phyloP scores from a whole-genome alignment of 2,888 invertebrate genomes.

The Agriotes lineatus region DNA sequence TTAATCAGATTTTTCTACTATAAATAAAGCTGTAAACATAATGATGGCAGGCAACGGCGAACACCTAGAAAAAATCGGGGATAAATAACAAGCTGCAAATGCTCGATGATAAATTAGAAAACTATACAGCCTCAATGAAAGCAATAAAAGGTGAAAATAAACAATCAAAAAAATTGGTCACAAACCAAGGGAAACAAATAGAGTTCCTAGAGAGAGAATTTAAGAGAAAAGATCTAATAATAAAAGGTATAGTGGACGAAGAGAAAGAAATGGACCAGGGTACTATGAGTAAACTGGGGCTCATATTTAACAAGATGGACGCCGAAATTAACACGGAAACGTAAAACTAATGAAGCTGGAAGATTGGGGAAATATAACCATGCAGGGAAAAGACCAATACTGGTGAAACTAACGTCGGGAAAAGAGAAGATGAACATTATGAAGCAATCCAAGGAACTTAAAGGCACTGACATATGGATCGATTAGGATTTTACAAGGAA shows the following conservation, averaged over 20 bases:
- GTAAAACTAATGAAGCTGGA: no score
- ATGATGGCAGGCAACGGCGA: no score
- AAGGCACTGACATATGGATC: slow-evolving; percentile 8
- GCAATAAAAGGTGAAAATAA: slow-evolving; percentile 9
- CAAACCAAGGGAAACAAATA: slow-evolving; percentile 1
- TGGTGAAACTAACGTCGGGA: slow-evolving; percentile 7
- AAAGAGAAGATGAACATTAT: background rate
- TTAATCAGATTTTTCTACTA: no score
- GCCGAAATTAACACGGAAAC: slow-evolving; percentile 3
- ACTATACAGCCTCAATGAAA: slow-evolving; percentile 1
- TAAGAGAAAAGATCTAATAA: slow-evolving; percentile 8
- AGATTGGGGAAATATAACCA: slow-evolving; percentile 2
- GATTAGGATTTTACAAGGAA: slow-evolving; percentile 10
- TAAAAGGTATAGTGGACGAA: slow-evolving; percentile 11
- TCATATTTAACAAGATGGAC: background rate
- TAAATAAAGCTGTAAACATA: no score
- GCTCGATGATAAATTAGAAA: background rate
- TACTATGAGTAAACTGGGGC: background rate
- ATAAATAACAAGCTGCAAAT: no score
- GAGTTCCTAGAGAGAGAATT: background rate
- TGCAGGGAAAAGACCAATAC: slow-evolving; percentile 5
- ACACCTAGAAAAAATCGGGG: no score
- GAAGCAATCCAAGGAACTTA: background rate
- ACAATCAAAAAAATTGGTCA: background rate
- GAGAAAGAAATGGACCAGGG: slow-evolving; percentile 3